phyloP scores from a whole-genome alignment of 2,888 invertebrate species.

The Dinocampus coccinellae region DNA sequence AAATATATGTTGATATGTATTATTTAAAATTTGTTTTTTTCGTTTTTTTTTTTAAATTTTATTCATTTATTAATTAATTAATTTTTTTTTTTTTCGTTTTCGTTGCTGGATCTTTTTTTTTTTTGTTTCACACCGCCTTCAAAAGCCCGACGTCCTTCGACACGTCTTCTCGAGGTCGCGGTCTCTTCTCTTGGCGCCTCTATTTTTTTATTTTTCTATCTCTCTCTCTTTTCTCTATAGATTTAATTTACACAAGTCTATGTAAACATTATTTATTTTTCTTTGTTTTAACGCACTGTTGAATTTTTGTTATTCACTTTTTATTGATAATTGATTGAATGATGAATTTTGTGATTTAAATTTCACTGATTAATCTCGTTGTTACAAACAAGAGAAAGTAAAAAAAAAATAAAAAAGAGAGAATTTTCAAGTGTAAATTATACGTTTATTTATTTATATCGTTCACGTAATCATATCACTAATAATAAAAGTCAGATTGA shows the following conservation, averaged over 20 bases:
- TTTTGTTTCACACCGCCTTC: slow-evolving; percentile 6
- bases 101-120: neutral
- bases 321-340: neutral
- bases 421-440: too few species aligned
- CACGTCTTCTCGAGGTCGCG: slow-evolving; percentile 30
- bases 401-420: too few species aligned
- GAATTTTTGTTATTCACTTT: neutral
- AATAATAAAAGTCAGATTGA: neutral
- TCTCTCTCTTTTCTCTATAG: neutral
- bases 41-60: neutral
- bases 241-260: neutral
- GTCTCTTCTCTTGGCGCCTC: slow-evolving; percentile 19
- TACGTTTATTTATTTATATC: too few species aligned
- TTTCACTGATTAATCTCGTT: too few species aligned
- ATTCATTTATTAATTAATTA: neutral
- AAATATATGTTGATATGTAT: too few species aligned
- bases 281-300: neutral
- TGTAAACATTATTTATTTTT: neutral
- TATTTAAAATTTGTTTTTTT: neutral
- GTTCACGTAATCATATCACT: too few species aligned
- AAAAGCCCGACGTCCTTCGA: slow-evolving; percentile 34
- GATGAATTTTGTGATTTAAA: too few species aligned
- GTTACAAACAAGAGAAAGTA: too few species aligned
- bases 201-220: neutral
- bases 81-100: neutral